Conservation (phyloP, 2,888 invertebrate species). For the Isoperla grammatica region DNA sequence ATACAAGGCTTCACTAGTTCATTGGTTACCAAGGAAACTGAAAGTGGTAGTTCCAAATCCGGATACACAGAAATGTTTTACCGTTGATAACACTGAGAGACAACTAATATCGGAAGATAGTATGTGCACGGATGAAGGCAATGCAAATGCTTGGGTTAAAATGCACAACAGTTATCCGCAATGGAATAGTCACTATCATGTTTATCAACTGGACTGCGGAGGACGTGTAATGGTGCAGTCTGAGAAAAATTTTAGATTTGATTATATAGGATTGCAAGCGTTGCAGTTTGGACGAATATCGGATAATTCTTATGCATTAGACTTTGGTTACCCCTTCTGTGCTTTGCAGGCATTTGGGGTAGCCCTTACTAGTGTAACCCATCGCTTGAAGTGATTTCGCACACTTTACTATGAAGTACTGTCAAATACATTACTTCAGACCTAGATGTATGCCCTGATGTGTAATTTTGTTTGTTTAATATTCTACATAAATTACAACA, state of each 20-base stretch:
- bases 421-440: no score
- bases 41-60: not conserved
- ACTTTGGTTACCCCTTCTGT: slow-evolving; percentile 17
- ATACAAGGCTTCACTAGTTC: slow-evolving; percentile 8
- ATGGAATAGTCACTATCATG: not conserved
- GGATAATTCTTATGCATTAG: not conserved
- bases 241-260: slow-evolving; percentile 18
- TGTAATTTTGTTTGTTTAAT: no score
- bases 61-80: not conserved
- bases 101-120: not conserved
- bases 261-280: not conserved
- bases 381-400: slow-evolving; percentile 10
- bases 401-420: not conserved
- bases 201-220: slow-evolving; percentile 15
- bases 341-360: slow-evolving; percentile 17
- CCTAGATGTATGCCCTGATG: no score
- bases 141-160: no score
- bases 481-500: no score
- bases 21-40: not conserved
- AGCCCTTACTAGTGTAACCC: slow-evolving; percentile 13
- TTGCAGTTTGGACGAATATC: slow-evolving; percentile 15
- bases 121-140: not conserved
- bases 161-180: not conserved
- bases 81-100: not conserved
- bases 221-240: slow-evolving; percentile 5